Conservation (phyloP, 2,113 vertebrate genomes). For the Chionis minor region DNA sequence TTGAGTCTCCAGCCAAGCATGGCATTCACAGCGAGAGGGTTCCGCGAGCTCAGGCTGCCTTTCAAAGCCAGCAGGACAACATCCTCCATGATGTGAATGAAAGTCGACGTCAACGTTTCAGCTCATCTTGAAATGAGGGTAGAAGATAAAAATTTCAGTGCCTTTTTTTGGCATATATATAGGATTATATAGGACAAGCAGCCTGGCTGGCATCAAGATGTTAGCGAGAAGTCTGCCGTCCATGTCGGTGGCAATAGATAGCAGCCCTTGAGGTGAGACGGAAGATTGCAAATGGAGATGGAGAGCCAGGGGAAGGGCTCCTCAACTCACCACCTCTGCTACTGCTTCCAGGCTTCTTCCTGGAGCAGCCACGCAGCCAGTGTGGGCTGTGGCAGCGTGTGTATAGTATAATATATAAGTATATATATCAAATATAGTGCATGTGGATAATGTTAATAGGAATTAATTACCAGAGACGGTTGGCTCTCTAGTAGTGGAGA, state of each 20-base stretch:
- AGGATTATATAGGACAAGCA: background rate
- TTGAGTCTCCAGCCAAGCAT: background rate
- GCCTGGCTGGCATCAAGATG: background rate
- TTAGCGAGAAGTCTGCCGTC: background rate
- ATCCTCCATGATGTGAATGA: background rate
- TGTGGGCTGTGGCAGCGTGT: too few relatives aligned
- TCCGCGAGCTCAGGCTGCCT: background rate
- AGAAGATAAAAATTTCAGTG: background rate
- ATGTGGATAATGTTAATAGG: background rate
- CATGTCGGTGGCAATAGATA: background rate
- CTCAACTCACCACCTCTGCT: background rate
- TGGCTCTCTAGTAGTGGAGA: background rate
- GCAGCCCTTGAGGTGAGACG: background rate
- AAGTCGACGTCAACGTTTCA: fast-evolving
- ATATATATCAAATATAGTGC: background rate
- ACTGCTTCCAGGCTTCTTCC: background rate
- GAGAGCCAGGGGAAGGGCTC: background rate
- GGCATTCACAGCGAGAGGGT: background rate
- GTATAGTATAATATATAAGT: too few relatives aligned
- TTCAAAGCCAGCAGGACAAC: background rate
- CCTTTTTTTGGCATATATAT: background rate
- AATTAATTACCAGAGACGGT: background rate
- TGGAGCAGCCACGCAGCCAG: too few relatives aligned
- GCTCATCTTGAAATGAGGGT: background rate
- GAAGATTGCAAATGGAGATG: background rate